These are phyloP conservation scores for Hylia prasina DNA, from an alignment of 2,113 vertebrate species.

Conservation along the genomic window DNA sequence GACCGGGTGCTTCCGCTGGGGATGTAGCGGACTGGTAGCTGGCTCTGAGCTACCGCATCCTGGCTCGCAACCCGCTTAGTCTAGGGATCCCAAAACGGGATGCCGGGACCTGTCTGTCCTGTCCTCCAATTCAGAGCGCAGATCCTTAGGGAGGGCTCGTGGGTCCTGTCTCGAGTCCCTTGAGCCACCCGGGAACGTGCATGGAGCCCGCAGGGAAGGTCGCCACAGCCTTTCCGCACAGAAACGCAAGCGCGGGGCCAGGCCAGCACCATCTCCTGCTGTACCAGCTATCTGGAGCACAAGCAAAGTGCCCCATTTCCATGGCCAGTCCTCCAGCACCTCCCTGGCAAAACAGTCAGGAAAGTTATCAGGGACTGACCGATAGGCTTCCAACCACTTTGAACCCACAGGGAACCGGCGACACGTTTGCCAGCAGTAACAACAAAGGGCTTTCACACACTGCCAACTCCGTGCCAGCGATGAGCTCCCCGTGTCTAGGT, in stretches of 20 bases:
- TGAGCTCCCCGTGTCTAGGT: not conserved
- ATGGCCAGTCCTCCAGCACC: not conserved
- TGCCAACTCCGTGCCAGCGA: not conserved
- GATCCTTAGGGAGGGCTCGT: rapidly evolving
- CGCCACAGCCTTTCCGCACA: not conserved
- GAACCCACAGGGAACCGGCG: not conserved
- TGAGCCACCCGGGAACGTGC: not conserved
- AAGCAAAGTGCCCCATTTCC: not conserved
- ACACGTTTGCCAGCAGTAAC: not conserved
- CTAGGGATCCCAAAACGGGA: not conserved
- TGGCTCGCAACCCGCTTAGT: not conserved
- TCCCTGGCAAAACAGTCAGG: not conserved
- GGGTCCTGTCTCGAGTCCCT: no score
- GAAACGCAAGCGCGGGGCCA: not conserved
- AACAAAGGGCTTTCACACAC: not conserved
- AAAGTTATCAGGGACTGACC: not conserved
- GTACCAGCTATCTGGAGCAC: not conserved
- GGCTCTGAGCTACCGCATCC: not conserved
- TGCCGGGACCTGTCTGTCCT: not conserved
- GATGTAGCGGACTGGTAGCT: rapidly evolving
- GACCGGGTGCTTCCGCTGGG: no score
- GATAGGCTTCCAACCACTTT: not conserved
- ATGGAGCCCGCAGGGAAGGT: not conserved
- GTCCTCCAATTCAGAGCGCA: rapidly evolving
- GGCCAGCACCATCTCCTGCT: no score